Evolutionary conservation across 2,888 invertebrate genomes (phyloP).

Genomic region (Quadroppia sp.): DNA sequence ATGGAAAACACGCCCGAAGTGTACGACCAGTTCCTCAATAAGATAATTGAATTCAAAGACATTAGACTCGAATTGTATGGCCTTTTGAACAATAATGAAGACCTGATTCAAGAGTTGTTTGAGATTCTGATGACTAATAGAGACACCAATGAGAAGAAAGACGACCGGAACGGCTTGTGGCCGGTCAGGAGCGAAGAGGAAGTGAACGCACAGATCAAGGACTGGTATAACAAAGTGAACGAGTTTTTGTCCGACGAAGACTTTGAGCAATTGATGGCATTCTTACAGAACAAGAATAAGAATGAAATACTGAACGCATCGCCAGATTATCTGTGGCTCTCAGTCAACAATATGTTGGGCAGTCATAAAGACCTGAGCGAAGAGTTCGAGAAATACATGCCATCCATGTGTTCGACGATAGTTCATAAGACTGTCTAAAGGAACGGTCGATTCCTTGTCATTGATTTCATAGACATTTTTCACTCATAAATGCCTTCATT

Average conservation of each 20-base stretch:
- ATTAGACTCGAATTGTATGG: background rate
- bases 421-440: too few species aligned
- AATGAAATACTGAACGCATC: background rate
- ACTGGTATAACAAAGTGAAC: too few species aligned
- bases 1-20: background rate
- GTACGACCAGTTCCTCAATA: background rate
- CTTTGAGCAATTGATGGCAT: too few species aligned
- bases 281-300: background rate
- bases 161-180: background rate
- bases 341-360: background rate
- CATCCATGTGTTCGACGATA: background rate
- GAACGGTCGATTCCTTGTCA: too few species aligned
- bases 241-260: too few species aligned
- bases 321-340: background rate
- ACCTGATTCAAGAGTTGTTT: background rate
- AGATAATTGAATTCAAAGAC: background rate
- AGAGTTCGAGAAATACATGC: background rate
- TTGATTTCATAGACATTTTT: too few species aligned
- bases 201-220: background rate
- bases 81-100: background rate
- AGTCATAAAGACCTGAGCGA: background rate
- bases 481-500: too few species aligned
- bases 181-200: background rate
- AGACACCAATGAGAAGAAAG: too few species aligned
- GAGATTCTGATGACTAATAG: background rate